Evolutionary conservation across 2,888 invertebrate genomes (phyloP), one percentile per base, ranked within the genome.

Genomic region (Folsomia manolachei): DNA sequence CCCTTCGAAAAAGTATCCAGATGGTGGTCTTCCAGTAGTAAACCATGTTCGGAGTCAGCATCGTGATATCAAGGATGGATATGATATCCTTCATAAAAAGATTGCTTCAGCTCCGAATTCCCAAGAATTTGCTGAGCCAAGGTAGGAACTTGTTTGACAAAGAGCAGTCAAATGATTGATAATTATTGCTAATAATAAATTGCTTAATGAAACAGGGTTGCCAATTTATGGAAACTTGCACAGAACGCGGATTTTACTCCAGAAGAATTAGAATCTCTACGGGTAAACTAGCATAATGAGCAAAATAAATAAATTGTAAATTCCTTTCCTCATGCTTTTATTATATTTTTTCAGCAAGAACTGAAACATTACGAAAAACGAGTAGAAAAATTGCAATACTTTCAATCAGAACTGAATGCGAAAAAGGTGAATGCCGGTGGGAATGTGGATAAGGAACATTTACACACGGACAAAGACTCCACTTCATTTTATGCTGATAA

Each of bases 91-190:
- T 39, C 90, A 91, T 80, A 87, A 90, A 69, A 84, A 91, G 72
- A 88, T 93, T 23, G 89, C 91, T 1, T 89, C 88, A 84, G 94
- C 90, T 82, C 92, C 93, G 0, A 89, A 90, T 72, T 91, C 91
- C 82, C 90, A 89, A 82, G 94, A 94, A 82, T 97, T 97, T 83
- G 88, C 93, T 61, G 96, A 97, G 82, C 93, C 94, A 0, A 92
- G 94, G 27, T 97, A 96, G 96, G 89, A 88, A 80, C 85, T 92
- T 71, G 96, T 95, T 14, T 14, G 39, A 9, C 39, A 39, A 39
- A 14, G 39, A 91, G n/a, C n/a, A n/a, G n/a, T n/a, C n/a, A n/a
- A n/a, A n/a, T n/a, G n/a, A n/a, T n/a, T n/a, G n/a, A n/a, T n/a
- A n/a, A n/a, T n/a, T n/a, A n/a, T n/a, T n/a, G n/a, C n/a, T n/a